These are phyloP conservation scores for Diorhabda sublineata DNA, from an alignment of 1,140 invertebrate genomes.

Conservation along the genomic window DNA sequence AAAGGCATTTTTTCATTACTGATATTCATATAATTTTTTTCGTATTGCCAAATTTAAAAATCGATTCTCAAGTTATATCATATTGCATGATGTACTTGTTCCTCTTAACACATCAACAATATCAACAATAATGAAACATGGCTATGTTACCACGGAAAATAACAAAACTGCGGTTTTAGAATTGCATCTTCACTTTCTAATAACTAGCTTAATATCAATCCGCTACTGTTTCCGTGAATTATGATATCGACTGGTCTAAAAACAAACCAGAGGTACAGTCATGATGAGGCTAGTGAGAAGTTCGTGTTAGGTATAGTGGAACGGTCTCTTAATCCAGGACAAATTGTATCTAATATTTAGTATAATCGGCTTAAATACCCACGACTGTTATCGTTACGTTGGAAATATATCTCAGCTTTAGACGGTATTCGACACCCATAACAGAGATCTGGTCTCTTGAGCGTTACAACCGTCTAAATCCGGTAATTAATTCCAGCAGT, in stretches of 20 bases:
- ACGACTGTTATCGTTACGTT: conserved; percentile 20
- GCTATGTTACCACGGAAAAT: too few species aligned
- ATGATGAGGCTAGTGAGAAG: conserved; percentile 9
- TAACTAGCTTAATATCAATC: too few species aligned
- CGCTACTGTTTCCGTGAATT: too few species aligned
- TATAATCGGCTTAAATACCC: conserved; percentile 41
- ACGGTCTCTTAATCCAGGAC: conserved; percentile 38
- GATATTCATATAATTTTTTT: too few species aligned
- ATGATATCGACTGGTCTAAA: background rate
- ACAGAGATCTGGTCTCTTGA: background rate
- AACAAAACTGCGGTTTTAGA: too few species aligned
- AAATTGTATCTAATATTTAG: conserved; percentile 46
- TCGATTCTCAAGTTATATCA: too few species aligned
- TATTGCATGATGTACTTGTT: too few species aligned
- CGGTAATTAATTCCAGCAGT: background rate
- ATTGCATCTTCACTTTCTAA: too few species aligned
- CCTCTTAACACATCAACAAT: too few species aligned
- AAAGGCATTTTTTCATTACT: too few species aligned
- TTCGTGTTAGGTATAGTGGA: conserved; percentile 27
- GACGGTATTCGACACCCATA: conserved; percentile 18
- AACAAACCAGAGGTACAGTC: background rate
- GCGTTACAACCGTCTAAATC: background rate
- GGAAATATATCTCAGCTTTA: conserved; percentile 16
- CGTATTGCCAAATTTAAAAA: too few species aligned
- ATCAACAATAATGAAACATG: too few species aligned